A percentile compares a stretch with the other conserved stretches of the same genome.
Evolutionary conservation across 2,797 vertebrate genomes (phyloP).

Genomic region (Alauda arvensis): DNA sequence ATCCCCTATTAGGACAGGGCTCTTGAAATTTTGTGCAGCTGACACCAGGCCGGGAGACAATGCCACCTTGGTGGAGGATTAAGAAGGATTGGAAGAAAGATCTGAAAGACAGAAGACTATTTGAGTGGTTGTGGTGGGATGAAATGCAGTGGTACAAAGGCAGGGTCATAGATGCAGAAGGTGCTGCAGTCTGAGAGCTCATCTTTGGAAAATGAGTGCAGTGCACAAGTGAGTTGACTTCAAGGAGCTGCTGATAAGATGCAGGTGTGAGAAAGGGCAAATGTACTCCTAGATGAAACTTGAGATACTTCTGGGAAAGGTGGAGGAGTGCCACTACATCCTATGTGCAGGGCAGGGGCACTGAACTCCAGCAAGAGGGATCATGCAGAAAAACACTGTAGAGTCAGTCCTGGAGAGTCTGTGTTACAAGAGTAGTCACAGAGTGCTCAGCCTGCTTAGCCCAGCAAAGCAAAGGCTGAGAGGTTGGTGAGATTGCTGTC

Average conservation of each 20-base stretch:
- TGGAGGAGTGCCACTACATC: background rate
- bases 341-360: background rate
- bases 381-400: background rate
- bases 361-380: background rate
- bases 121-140: background rate
- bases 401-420: background rate
- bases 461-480: background rate
- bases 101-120: background rate
- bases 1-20: background rate
- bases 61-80: background rate
- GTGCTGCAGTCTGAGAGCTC: background rate
- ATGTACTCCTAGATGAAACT: background rate
- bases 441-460: background rate
- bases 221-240: background rate
- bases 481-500: background rate
- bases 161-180: background rate
- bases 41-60: background rate
- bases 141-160: background rate
- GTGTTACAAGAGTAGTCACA: background rate
- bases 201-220: background rate
- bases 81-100: background rate
- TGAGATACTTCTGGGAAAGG: background rate
- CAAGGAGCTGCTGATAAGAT: background rate
- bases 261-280: background rate
- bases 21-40: background rate